Conservation (phyloP, 2,113 vertebrate species). For the Anseranas semipalmata region DNA sequence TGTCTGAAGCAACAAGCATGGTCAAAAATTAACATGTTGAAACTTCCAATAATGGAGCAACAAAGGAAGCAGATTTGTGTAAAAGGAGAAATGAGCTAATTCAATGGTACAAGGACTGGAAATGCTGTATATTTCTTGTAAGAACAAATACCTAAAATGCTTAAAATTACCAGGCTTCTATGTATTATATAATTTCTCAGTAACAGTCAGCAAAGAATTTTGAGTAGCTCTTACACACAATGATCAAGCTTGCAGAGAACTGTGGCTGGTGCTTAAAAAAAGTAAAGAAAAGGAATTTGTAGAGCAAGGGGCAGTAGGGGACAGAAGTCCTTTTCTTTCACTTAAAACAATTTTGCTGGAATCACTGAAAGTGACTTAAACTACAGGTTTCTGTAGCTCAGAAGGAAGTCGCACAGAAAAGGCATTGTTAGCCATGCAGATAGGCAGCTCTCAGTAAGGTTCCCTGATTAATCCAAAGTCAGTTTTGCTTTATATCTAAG, state of each 20-base stretch:
- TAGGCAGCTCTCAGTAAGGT: neutral
- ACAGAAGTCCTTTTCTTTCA: neutral
- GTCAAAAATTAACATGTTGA: neutral
- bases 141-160: neutral
- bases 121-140: neutral
- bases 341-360: neutral
- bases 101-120: neutral
- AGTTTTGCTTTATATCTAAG: neutral
- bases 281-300: neutral
- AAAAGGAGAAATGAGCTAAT: neutral
- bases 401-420: neutral
- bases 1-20: neutral
- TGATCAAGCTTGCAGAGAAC: neutral
- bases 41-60: neutral
- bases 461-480: neutral
- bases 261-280: neutral
- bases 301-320: neutral
- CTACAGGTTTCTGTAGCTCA: neutral
- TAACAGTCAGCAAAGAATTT: neutral
- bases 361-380: neutral
- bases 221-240: neutral
- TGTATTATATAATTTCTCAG: neutral
- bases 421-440: accelerated
- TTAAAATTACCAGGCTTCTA: neutral
- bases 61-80: neutral